phyloP scores from a whole-genome alignment of 2,888 invertebrate genomes.

The Yponomeuta malinellus region DNA sequence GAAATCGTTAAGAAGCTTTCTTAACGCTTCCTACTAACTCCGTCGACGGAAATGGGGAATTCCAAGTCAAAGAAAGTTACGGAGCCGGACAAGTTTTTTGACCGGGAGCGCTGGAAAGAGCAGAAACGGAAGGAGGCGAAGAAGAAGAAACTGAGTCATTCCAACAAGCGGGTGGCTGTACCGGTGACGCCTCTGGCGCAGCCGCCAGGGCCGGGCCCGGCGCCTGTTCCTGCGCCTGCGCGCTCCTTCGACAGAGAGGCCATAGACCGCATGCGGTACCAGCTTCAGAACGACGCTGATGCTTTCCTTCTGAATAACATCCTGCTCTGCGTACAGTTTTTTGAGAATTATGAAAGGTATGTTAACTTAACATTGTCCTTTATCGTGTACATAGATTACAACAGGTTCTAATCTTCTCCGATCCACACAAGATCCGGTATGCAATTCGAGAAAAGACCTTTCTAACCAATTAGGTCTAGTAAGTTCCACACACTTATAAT shows the following conservation, averaged over 20 bases:
- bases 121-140: conserved; percentile 46
- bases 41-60: conserved; percentile 54
- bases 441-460: no score
- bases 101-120: conserved; percentile 55
- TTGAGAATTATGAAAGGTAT: conserved; percentile 86
- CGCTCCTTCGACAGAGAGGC: conserved; percentile 71
- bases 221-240: conserved; percentile 42
- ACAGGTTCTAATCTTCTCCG: no score
- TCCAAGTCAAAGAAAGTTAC: conserved; percentile 55
- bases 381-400: not conserved
- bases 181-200: conserved; percentile 40
- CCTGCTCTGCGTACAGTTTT: conserved; percentile 85
- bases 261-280: conserved; percentile 73
- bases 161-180: conserved; percentile 39
- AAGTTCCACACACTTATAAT: no score
- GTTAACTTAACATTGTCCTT: conserved; percentile 26
- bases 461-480: no score
- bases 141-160: conserved; percentile 41
- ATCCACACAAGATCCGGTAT: no score
- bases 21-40: conserved; percentile 9
- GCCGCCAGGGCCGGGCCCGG: conserved; percentile 28
- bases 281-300: conserved; percentile 78
- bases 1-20: conserved; percentile 2
- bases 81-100: conserved; percentile 62
- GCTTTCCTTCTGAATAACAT: conserved; percentile 86